phyloP scores from a whole-genome alignment of 2,888 invertebrate genomes.

The Cosmia trapezina region DNA sequence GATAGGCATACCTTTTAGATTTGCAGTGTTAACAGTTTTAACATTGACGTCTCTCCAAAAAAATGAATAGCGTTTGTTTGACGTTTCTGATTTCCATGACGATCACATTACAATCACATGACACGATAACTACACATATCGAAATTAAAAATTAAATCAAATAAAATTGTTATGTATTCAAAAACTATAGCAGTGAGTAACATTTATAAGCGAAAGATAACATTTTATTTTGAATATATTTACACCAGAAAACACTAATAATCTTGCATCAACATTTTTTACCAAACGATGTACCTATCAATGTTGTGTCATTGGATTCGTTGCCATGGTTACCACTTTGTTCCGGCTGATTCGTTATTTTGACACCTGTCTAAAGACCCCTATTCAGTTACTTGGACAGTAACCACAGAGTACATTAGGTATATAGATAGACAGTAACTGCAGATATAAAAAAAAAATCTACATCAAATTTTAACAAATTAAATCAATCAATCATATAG shows the following conservation, averaged over 20 bases:
- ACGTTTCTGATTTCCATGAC: neutral
- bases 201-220: neutral
- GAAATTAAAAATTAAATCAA: neutral
- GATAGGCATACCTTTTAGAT: too few species aligned
- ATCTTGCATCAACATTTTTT: neutral
- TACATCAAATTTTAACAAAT: neutral
- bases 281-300: neutral
- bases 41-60: too few species aligned
- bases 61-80: neutral
- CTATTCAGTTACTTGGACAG: neutral
- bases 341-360: neutral
- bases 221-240: neutral
- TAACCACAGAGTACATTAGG: too few species aligned
- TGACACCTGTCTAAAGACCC: neutral
- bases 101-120: neutral
- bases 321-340: neutral
- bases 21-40: too few species aligned
- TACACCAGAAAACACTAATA: neutral
- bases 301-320: neutral
- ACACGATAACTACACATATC: neutral
- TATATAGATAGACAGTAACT: too few species aligned
- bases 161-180: neutral
- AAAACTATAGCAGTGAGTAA: neutral
- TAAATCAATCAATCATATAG: neutral
- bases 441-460: neutral